Conservation (phyloP, 2,888 invertebrate genomes). For the Ephialtes manifestator region DNA sequence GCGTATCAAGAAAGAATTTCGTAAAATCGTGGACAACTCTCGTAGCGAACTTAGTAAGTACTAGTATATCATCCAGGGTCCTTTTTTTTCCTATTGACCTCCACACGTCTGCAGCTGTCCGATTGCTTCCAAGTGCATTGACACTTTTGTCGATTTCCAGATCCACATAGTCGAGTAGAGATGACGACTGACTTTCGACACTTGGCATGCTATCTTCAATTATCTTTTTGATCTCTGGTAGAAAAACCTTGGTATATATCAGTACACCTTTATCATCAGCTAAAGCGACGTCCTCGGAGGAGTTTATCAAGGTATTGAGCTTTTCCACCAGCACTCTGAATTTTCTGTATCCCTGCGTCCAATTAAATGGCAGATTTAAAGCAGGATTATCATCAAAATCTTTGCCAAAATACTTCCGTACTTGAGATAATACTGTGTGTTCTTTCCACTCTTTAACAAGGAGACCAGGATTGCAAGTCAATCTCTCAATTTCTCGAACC, state of each 20-base stretch:
- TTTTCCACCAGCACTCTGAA: constrained; percentile 77
- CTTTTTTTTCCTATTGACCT: constrained; percentile 62
- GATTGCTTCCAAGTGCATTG: constrained; percentile 69
- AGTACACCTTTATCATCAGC: constrained; percentile 73
- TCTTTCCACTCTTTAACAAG: constrained; percentile 86
- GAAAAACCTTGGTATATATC: constrained; percentile 70
- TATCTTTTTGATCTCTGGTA: constrained; percentile 73
- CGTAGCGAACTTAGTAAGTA: constrained; percentile 75
- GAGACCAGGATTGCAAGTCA: constrained; percentile 85
- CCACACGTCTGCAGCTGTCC: constrained; percentile 74
- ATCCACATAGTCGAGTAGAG: constrained; percentile 76
- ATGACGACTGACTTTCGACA: constrained; percentile 69
- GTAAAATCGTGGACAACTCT: constrained; percentile 74
- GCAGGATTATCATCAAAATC: constrained; percentile 67
- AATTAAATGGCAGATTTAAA: constrained; percentile 77
- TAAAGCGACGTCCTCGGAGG: constrained; percentile 69
- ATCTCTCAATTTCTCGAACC: constrained; percentile 85
- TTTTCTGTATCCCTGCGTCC: constrained; percentile 80
- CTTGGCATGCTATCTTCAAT: constrained; percentile 67
- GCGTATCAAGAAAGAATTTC: constrained; percentile 64
- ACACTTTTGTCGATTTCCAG: constrained; percentile 77
- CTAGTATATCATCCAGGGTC: constrained; percentile 74
- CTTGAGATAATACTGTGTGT: constrained; percentile 75
- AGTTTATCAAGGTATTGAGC: constrained; percentile 71
- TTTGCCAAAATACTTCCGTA: constrained; percentile 72